Conservation (phyloP, 2,888 invertebrate genomes). For the Apamea sordens region DNA sequence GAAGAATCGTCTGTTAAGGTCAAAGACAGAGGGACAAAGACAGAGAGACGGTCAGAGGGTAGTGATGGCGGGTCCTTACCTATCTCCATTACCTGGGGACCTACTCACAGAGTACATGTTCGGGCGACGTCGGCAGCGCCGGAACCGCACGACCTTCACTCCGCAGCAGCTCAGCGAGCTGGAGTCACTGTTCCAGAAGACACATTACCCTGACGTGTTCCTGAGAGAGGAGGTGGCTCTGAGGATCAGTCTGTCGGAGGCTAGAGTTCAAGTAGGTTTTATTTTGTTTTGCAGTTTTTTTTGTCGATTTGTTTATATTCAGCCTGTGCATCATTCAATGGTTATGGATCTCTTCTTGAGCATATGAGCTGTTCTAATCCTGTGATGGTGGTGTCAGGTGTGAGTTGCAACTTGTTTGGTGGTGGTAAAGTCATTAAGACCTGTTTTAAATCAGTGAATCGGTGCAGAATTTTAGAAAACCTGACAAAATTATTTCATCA, state of each 20-base stretch:
- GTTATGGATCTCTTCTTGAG: not conserved
- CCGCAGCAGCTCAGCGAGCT: conserved; percentile 97
- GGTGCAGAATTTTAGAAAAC: not conserved
- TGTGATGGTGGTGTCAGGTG: not conserved
- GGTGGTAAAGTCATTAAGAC: not conserved
- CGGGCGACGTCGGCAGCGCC: conserved; percentile 95
- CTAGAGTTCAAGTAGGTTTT: conserved; percentile 95
- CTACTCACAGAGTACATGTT: conserved; percentile 98
- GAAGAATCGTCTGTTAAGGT: not conserved
- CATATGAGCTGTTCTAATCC: not conserved
- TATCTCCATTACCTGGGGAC: conserved; percentile 96
- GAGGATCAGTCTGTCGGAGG: conserved; percentile 97
- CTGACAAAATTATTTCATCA: not conserved
- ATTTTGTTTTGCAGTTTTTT: not conserved
- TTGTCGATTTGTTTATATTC: not conserved
- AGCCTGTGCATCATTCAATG: not conserved
- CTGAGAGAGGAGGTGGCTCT: conserved; percentile 97
- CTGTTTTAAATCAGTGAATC: not conserved
- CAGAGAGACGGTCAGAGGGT: not conserved
- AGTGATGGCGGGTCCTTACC: conserved; percentile 95
- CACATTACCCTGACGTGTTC: conserved; percentile 98
- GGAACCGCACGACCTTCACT: conserved; percentile 98
- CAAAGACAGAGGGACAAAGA: not conserved
- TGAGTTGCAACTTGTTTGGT: not conserved
- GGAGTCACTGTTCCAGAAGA: conserved; percentile 97